Percentiles rank a stretch among this genome's conserved stretches.
phyloP scores from a whole-genome alignment of 2,113 vertebrate genomes.

The Ophthalmolycus amberensis region DNA sequence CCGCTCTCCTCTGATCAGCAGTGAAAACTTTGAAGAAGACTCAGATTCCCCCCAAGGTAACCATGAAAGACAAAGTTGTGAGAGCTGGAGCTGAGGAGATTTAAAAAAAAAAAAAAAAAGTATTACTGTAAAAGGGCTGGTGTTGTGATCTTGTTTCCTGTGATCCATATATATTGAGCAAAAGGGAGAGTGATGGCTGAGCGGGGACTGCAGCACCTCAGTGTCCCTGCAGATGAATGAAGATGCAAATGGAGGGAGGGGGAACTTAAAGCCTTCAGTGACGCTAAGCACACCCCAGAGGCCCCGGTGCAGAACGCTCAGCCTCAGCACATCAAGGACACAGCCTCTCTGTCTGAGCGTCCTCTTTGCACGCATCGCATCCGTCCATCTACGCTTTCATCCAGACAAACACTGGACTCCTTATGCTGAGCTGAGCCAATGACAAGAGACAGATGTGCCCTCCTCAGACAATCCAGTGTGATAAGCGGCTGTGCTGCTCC shows the following conservation, averaged over 20 bases:
- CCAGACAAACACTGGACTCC: constrained; percentile 72
- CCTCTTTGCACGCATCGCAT: constrained; percentile 58
- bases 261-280: constrained; percentile 75
- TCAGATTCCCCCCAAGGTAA: constrained; percentile 62
- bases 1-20: constrained; percentile 32
- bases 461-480: constrained; percentile 64
- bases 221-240: constrained; percentile 71
- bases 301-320: constrained; percentile 49
- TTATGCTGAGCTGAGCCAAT: constrained; percentile 57
- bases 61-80: constrained; percentile 71
- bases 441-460: constrained; percentile 74
- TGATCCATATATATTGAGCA: constrained; percentile 79
- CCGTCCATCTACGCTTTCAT: constrained; percentile 65
- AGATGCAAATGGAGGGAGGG: constrained; percentile 74
- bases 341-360: constrained; percentile 47
- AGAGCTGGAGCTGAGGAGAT: constrained; percentile 64
- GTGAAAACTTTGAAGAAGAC: constrained; percentile 73
- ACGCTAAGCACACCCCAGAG: constrained; percentile 75
- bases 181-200: constrained; percentile 73
- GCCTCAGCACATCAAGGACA: constrained; percentile 70
- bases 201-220: constrained; percentile 67
- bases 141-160: constrained; percentile 79
- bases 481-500: constrained; percentile 63
- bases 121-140: constrained; percentile 70
- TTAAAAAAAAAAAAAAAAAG: constrained; percentile 57